These are phyloP conservation scores for Cathartes aura DNA, from an alignment of 2,113 vertebrate species.

Conservation along the genomic window DNA sequence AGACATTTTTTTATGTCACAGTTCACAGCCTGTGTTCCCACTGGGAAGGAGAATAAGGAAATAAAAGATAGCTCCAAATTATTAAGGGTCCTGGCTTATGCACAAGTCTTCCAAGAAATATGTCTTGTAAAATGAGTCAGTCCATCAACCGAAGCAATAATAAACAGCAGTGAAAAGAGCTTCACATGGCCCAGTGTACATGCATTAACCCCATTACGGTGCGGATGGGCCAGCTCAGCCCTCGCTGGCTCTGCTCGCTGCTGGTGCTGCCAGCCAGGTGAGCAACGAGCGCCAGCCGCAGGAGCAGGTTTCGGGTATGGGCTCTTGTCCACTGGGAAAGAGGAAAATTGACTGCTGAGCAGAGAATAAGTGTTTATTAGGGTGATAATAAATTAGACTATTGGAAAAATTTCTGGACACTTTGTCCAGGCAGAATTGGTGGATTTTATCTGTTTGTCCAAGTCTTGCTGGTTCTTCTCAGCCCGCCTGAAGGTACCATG, in stretches of 20 bases:
- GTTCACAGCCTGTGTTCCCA: background rate
- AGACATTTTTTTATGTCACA: background rate
- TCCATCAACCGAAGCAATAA: background rate
- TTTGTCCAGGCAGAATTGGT: background rate
- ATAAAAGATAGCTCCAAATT: background rate
- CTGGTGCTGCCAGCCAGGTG: background rate
- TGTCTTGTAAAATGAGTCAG: background rate
- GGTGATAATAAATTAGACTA: background rate
- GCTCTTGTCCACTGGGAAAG: background rate
- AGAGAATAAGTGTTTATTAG: background rate
- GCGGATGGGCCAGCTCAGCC: background rate
- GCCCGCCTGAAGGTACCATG: rapidly evolving
- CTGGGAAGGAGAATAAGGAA: background rate
- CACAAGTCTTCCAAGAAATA: background rate
- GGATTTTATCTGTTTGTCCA: background rate
- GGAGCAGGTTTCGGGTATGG: background rate
- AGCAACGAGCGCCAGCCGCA: background rate
- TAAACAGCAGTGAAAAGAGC: background rate
- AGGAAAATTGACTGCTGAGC: background rate
- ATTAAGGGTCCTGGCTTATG: background rate
- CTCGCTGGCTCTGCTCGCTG: rapidly evolving
- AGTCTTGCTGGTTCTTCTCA: background rate
- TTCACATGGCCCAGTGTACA: background rate
- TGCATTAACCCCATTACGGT: background rate
- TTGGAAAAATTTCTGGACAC: background rate